A percentile compares a stretch with the other conserved stretches of the same genome.
phyloP scores from a whole-genome alignment of 2,797 vertebrate genomes.

The Epinephelus awoara region DNA sequence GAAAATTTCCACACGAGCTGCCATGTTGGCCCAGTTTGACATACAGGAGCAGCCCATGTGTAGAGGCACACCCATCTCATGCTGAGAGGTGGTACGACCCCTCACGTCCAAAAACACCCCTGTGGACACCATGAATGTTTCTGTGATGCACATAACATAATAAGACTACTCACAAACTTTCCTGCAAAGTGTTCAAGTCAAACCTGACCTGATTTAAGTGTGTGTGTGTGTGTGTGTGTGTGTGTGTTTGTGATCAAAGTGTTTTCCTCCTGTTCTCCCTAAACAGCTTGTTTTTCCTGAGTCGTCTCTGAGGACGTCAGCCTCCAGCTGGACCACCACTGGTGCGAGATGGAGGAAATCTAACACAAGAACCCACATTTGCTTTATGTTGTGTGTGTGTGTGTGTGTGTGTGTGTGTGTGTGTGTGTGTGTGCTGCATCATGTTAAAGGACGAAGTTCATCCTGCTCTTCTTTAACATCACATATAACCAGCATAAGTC shows the following conservation, averaged over 20 bases:
- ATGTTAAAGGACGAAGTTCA: not conserved
- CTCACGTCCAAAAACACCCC: no score
- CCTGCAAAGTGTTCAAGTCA: not conserved
- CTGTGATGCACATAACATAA: not conserved
- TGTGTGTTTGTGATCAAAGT: constrained; percentile 5
- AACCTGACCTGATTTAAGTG: not conserved
- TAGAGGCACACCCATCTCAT: no score
- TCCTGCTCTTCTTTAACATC: not conserved
- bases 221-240: constrained; percentile 15
- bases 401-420: not conserved
- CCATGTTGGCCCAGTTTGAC: no score
- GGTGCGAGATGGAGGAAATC: constrained; percentile 19
- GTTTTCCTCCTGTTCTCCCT: constrained; percentile 10
- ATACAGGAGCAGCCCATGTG: no score
- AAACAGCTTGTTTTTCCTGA: constrained; percentile 25
- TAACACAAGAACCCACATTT: constrained; percentile 8
- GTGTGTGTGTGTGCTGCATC: not conserved
- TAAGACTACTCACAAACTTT: not conserved
- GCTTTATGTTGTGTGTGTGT: not conserved
- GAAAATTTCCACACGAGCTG: no score
- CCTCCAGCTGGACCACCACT: constrained; percentile 28
- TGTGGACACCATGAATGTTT: not conserved
- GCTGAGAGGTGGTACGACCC: no score
- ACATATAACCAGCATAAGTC: not conserved
- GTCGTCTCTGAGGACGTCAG: constrained; percentile 22